Conservation (phyloP, 1,140 invertebrate species). For the Mycetomoellerius zeteki region DNA sequence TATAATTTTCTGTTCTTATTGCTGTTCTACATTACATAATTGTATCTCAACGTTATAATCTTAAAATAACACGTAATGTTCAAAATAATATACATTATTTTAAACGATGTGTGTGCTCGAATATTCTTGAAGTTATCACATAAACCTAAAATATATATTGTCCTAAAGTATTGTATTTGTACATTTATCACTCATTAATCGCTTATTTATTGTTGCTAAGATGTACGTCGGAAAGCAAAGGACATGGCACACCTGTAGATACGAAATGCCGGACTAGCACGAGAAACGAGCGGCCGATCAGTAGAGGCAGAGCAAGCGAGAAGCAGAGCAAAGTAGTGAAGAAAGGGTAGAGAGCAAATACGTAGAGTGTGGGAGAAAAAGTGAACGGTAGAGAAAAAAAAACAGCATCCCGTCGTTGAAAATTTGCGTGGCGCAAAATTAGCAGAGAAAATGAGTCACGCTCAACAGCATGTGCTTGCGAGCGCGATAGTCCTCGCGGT, state of each 20-base stretch:
- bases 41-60: neutral
- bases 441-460: constrained; percentile 84
- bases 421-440: constrained; percentile 13
- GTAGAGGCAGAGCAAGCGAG: constrained; percentile 62
- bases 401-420: neutral
- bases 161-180: neutral
- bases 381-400: constrained; percentile 15
- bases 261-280: constrained; percentile 83
- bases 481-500: constrained; percentile 88
- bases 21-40: neutral
- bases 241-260: constrained; percentile 84
- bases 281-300: constrained; percentile 54
- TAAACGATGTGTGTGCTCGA: neutral
- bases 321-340: constrained; percentile 68
- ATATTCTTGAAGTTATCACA: neutral
- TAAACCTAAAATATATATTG: constrained; percentile 35
- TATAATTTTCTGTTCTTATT: neutral
- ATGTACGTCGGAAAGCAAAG: constrained; percentile 84
- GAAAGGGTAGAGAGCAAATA: constrained; percentile 62
- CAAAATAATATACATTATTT: neutral
- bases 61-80: neutral
- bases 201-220: constrained; percentile 79
- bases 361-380: constrained; percentile 59
- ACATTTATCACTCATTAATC: constrained; percentile 64
- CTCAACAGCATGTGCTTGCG: constrained; percentile 88